A percentile compares a stretch with the other conserved stretches of the same genome.
Conservation (phyloP, 2,113 vertebrate species). For the Ctenodactylus gundi region DNA sequence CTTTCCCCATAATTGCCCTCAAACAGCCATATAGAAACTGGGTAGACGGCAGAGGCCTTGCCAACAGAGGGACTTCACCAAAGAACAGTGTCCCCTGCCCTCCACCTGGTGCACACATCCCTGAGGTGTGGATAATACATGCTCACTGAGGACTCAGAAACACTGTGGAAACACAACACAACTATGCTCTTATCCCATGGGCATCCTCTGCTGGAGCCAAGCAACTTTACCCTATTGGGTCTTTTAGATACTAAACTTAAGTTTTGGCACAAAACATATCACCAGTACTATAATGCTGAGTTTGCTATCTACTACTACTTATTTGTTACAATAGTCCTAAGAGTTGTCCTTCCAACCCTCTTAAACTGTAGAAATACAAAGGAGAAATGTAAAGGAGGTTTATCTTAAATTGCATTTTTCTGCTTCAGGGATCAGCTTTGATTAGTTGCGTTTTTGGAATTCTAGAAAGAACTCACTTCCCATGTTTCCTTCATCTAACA, state of each 20-base stretch:
- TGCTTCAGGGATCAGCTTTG: slow-evolving; percentile 57
- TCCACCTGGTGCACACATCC: background rate
- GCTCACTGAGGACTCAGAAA: background rate
- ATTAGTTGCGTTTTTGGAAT: slow-evolving; percentile 49
- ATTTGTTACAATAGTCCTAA: background rate
- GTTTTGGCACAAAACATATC: background rate
- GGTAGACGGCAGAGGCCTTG: background rate
- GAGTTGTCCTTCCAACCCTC: background rate
- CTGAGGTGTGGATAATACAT: fast-evolving
- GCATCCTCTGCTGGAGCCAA: background rate
- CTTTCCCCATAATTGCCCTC: background rate
- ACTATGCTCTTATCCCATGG: background rate
- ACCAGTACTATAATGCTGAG: background rate
- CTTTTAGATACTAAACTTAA: background rate
- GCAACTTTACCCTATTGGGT: background rate
- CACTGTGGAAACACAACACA: background rate
- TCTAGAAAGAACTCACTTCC: slow-evolving; percentile 58
- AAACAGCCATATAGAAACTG: background rate
- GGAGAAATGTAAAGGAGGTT: slow-evolving; percentile 11
- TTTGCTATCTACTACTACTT: background rate
- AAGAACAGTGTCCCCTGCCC: background rate
- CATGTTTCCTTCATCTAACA: slow-evolving; percentile 57
- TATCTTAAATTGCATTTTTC: slow-evolving; percentile 53
- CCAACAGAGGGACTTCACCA: too few species aligned
- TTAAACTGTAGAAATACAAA: too few species aligned